Conservation (phyloP, 2,797 vertebrate species). For the Scyliorhinus canicula region DNA sequence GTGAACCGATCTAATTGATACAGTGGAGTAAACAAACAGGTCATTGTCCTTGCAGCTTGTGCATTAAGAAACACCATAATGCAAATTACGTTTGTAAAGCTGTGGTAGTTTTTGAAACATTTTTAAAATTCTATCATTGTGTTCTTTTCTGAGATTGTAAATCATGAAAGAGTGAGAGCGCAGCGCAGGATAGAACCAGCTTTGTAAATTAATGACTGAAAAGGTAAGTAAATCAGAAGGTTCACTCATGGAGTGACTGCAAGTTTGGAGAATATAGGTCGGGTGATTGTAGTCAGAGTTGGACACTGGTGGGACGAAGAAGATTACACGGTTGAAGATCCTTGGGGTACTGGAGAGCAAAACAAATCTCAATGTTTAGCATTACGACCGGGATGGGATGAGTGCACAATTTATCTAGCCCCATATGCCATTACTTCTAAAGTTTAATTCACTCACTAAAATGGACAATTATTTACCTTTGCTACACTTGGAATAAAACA, state of each 20-base stretch:
- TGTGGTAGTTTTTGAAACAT: not conserved
- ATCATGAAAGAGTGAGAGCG: not conserved
- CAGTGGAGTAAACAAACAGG: not conserved
- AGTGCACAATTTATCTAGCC: too few species aligned
- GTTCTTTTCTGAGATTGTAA: not conserved
- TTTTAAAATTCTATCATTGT: not conserved
- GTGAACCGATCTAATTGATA: not conserved
- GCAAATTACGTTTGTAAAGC: not conserved
- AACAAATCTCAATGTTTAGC: not conserved
- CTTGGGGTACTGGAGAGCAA: not conserved
- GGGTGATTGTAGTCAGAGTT: not conserved
- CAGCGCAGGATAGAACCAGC: not conserved
- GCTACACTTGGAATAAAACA: too few species aligned
- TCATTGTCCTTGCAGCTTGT: not conserved
- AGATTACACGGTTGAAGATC: not conserved
- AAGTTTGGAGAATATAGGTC: not conserved
- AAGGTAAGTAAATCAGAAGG: too few species aligned
- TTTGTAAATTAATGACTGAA: not conserved
- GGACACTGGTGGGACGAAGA: too few species aligned
- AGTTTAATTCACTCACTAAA: too few species aligned
- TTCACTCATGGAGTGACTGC: not conserved
- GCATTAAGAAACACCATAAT: not conserved
- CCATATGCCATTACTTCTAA: too few species aligned
- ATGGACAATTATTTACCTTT: too few species aligned
- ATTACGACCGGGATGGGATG: not conserved